Evolutionary conservation across 2,888 invertebrate species (phyloP), one percentile per base, ranked within the genome.

Genomic region (Brachyptera risi): DNA sequence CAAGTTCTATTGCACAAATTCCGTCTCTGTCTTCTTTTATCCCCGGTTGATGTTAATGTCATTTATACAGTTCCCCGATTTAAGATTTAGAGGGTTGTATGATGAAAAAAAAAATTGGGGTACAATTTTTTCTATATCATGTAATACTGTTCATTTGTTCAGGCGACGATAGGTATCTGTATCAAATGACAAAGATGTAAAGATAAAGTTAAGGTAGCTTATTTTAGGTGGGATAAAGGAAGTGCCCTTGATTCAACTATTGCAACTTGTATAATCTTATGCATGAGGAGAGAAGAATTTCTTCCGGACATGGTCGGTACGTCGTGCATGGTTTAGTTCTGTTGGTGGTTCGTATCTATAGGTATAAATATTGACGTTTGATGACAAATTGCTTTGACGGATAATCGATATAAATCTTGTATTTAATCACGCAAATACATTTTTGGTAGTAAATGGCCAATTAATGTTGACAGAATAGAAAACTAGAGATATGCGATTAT

Each of bases 131-230:
- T 24, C 4, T 51, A n/a, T n/a, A n/a, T n/a, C n/a, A n/a, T 3
- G 42, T 37, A 19, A 57, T 44, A 63, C 60, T 63, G 63, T 63
- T 24, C 57, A 40, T 15, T 38, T 37, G 51, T 63, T 63, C 63
- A 63, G 60, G 60, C 42, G 63, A 26, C 54, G 63, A 63, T 63
- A 58, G 60, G 63, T 60, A 63, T 63, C 63, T 40, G 58, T 63
- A 63, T 63, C 63, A 57, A 23, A 50, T 63, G 60, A 51, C 63
- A 58, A 40, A 60, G 58, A 63, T 63, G 47, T 56, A 37, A 37
- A 58, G 63, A 63, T 63, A 63, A 58, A 63, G 51, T 58, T 58
- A 58, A 54, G 37, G 54, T 37, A 27, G 50, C 24, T 51, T 27
- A 21, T 35, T 23, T 9, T 47, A 47, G 44, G 21, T 47, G 47